Conservation (phyloP, 2,888 invertebrate genomes). For the Cephonodes hylas region DNA sequence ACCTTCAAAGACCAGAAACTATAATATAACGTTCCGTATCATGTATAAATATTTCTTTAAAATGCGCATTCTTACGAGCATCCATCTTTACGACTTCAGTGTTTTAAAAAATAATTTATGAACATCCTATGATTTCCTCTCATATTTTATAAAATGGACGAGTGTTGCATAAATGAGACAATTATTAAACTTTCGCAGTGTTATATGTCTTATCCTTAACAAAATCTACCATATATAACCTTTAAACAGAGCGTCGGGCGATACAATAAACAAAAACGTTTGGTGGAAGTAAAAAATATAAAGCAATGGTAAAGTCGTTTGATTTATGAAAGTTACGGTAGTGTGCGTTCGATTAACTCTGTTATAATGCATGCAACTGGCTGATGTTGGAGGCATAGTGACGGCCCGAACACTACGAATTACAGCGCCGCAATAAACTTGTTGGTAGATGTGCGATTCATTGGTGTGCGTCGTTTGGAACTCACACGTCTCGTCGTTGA, state of each 20-base stretch:
- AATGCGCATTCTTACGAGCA: neutral
- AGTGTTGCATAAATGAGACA: neutral
- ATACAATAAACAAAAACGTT: neutral
- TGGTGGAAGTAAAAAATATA: neutral
- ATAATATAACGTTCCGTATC: neutral
- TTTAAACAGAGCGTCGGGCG: neutral
- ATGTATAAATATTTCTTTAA: constrained; percentile 1
- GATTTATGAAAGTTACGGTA: neutral
- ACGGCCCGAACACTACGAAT: neutral
- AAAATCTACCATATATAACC: neutral
- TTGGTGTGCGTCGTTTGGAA: constrained; percentile 2
- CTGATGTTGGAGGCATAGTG: neutral
- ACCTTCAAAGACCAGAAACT: neutral
- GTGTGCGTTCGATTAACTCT: neutral
- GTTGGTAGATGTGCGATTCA: neutral
- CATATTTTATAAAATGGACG: neutral
- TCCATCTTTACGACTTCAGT: neutral
- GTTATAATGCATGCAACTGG: neutral
- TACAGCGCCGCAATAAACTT: neutral
- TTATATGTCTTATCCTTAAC: neutral
- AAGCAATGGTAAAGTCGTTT: neutral
- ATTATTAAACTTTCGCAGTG: neutral
- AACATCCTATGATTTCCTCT: neutral
- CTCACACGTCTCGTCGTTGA: constrained; percentile 1
- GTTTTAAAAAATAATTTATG: neutral